phyloP scores from a whole-genome alignment of 2,888 invertebrate species.

The Cryptops parisi region DNA sequence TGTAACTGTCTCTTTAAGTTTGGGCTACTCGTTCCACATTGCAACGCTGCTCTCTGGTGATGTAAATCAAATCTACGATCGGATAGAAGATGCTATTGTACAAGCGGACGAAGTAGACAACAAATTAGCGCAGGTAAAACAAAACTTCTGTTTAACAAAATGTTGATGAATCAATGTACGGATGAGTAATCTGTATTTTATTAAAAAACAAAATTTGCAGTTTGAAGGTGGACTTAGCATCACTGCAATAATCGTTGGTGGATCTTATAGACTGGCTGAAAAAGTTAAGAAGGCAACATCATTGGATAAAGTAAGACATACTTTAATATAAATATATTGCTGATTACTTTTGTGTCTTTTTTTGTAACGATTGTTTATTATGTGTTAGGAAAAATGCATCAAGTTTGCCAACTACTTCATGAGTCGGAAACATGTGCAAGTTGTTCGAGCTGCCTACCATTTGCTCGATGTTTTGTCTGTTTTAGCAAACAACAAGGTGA shows the following conservation, averaged over 20 bases:
- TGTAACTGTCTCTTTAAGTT: conserved; percentile 37
- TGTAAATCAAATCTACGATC: conserved; percentile 40
- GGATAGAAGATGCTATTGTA: conserved; percentile 80
- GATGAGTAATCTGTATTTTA: no score
- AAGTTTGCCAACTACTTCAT: conserved; percentile 85
- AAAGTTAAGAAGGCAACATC: conserved; percentile 50
- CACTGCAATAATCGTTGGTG: conserved; percentile 44
- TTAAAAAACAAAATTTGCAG: no score
- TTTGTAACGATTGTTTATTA: neutral
- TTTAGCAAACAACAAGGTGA: conserved; percentile 52
- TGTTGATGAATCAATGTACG: neutral
- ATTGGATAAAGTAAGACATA: conserved; percentile 37
- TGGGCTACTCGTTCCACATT: conserved; percentile 69
- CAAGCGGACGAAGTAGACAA: conserved; percentile 93
- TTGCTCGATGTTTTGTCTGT: conserved; percentile 62
- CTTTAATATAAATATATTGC: conserved; percentile 1
- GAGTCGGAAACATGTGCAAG: conserved; percentile 74
- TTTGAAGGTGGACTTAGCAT: conserved; percentile 66
- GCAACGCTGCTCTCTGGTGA: conserved; percentile 55
- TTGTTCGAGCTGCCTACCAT: conserved; percentile 64
- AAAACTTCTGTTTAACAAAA: neutral
- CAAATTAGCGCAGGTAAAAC: conserved; percentile 42
- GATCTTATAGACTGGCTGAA: conserved; percentile 46
- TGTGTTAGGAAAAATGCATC: conserved; percentile 50
- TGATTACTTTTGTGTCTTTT: neutral